These are phyloP conservation scores for Achlya flavicornis DNA, from an alignment of 2,888 invertebrate genomes.

Conservation along the genomic window DNA sequence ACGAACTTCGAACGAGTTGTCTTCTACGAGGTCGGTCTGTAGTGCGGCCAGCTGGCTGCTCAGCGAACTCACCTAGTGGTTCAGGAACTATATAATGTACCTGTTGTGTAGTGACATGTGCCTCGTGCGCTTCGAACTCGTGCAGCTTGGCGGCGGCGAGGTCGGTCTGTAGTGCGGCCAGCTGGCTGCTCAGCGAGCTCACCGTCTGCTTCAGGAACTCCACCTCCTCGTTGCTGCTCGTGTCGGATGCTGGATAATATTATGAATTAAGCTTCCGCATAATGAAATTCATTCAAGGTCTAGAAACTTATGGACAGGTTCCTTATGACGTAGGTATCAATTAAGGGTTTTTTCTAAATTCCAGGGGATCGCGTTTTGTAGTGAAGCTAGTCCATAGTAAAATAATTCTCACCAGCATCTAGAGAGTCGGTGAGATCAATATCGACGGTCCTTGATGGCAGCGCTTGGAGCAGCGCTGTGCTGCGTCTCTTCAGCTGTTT, in stretches of 20 bases:
- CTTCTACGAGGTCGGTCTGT: constrained; percentile 87
- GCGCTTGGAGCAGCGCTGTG: constrained; percentile 85
- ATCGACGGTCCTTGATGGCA: constrained; percentile 80
- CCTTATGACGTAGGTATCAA: no score
- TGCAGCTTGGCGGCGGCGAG: constrained; percentile 85
- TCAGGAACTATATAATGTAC: constrained; percentile 42
- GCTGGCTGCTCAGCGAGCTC: constrained; percentile 85
- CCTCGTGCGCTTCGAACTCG: constrained; percentile 89
- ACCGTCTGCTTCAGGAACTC: constrained; percentile 88
- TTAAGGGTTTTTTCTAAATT: no score
- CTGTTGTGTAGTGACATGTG: constrained; percentile 82
- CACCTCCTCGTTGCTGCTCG: constrained; percentile 85
- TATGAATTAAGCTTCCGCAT: no score
- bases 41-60: constrained; percentile 86
- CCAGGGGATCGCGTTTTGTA: background rate
- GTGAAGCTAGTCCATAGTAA: background rate
- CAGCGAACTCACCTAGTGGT: constrained; percentile 80
- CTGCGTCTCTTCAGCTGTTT: constrained; percentile 88
- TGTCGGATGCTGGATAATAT: constrained; percentile 67
- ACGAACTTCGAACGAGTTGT: no score
- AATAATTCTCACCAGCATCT: constrained; percentile 62
- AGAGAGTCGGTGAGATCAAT: constrained; percentile 75
- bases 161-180: constrained; percentile 87
- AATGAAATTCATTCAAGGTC: no score
- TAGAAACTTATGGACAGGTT: no score